Evolutionary conservation across 1,140 invertebrate species (phyloP), one percentile per base, ranked within the genome.

Genomic region (Aphidius gifuensis): DNA sequence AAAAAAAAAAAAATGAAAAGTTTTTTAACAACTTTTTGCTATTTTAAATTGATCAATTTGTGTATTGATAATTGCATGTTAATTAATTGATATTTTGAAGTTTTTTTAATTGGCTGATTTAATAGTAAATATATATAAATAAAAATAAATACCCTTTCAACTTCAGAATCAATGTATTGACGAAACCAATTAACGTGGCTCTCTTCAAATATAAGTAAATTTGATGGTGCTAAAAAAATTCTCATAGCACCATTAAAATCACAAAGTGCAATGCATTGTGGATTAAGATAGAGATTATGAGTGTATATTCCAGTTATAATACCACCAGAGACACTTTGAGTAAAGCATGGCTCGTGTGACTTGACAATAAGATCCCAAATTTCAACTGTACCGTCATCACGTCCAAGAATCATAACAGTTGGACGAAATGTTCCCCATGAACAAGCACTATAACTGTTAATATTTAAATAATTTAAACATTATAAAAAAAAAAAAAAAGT

Each of bases 191-290:
- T 23, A 44, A 74, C 54, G 64, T 74, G 57, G 57, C 50, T 61
- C 16, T 62, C 42, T 47, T 71, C 65, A 11, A 43, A 67, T n/a
- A 54, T 67, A 46, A 64, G 64, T 64, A 76, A 85, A 83, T 70
- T 74, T 73, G 53, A 69, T 66, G 85, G 86, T 56, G 83, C 68
- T 51, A 81, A 76, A 51, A 86, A 85, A 71, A 86, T 81, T 62
- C 85, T 80, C 23, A 88, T 82, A 46, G 83, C 83, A 9, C 85
- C 86, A 65, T 86, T 87, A 44, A 80, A 82, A 69, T 88, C 86
- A 60, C 73, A 74, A 66, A 76, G 69, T 66, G 69, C 71, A 53
- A 78, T 49, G 48, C 69, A 78, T 62, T 77, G 69, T 53, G 75
- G 67, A 57, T 72, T 55, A 49, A 72, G 39, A 32, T 63, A 39